phyloP scores from a whole-genome alignment of 2,113 vertebrate species.

The Pachycephala philippinensis region DNA sequence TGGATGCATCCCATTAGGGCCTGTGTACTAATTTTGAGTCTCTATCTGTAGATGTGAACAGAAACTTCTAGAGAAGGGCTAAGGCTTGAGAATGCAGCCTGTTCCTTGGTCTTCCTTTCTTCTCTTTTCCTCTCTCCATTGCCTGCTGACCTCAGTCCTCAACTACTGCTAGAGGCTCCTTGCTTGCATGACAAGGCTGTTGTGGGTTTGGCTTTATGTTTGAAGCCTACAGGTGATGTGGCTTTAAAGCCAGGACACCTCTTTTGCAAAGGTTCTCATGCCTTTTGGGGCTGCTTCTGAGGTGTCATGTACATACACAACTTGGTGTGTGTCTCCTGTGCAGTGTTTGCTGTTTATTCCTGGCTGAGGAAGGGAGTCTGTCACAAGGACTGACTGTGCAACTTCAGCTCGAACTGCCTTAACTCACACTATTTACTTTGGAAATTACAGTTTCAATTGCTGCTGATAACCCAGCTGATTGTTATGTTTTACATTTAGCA shows the following conservation, averaged over 20 bases:
- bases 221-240: background rate
- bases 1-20: background rate
- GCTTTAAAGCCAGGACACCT: background rate
- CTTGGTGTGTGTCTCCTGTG: background rate
- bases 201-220: background rate
- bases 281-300: background rate
- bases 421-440: constrained; percentile 14
- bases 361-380: background rate
- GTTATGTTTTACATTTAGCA: background rate
- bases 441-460: background rate
- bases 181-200: background rate
- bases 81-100: background rate
- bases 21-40: background rate
- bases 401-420: background rate
- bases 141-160: background rate
- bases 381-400: background rate
- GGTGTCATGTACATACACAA: fast-evolving
- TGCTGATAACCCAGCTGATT: constrained; percentile 11
- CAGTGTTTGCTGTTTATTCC: background rate
- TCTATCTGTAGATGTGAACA: background rate
- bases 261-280: background rate
- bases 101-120: background rate
- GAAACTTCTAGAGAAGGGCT: background rate
- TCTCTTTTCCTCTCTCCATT: background rate
- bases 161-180: background rate